phyloP scores from a whole-genome alignment of 2,113 vertebrate species.

The Tetrax tetrax region DNA sequence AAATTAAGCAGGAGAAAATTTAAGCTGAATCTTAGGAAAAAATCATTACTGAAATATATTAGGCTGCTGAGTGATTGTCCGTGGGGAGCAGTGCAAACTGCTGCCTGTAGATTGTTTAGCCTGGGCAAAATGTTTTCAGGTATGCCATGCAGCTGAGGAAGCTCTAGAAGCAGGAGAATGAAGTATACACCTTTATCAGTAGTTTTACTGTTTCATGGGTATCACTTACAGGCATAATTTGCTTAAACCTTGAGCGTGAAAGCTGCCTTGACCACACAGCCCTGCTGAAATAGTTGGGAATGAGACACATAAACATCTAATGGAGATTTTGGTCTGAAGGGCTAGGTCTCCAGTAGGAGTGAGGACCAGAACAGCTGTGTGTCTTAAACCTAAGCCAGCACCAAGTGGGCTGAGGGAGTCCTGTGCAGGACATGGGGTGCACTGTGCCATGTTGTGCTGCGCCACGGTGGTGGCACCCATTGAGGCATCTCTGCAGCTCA shows the following conservation, averaged over 20 bases:
- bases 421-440: not conserved
- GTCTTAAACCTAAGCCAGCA: fast-evolving
- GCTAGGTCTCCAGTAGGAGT: fast-evolving
- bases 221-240: not conserved
- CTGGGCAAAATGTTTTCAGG: conserved; percentile 20
- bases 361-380: not conserved
- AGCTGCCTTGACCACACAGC: not conserved
- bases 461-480: not conserved
- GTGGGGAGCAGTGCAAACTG: conserved; percentile 25
- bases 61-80: conserved; percentile 33
- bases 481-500: not conserved
- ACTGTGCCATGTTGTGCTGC: not conserved
- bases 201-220: not conserved
- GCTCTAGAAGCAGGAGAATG: not conserved
- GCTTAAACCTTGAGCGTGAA: not conserved
- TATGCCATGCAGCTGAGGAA: not conserved
- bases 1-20: conserved; percentile 68
- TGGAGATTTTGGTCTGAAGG: not conserved
- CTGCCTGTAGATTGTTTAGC: conserved; percentile 23
- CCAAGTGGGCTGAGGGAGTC: fast-evolving
- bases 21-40: conserved; percentile 68
- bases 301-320: not conserved
- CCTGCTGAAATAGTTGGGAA: not conserved
- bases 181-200: not conserved
- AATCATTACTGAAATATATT: conserved; percentile 67